Conservation (phyloP, 2,113 vertebrate species). For the Himantopus leucocephalus region DNA sequence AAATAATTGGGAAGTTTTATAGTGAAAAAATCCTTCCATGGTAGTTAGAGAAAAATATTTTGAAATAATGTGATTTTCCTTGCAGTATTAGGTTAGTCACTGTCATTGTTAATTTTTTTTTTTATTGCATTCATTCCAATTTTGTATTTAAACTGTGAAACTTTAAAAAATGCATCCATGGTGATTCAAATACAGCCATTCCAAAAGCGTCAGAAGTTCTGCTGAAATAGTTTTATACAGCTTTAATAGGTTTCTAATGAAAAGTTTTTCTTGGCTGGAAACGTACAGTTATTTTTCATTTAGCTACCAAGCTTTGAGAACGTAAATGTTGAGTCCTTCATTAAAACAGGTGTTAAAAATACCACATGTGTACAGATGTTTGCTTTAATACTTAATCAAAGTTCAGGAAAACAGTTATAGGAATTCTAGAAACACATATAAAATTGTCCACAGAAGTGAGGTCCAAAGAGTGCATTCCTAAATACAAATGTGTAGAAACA, state of each 20-base stretch:
- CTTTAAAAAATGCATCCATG: background rate
- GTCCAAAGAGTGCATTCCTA: background rate
- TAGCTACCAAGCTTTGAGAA: background rate
- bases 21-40: background rate
- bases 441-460: background rate
- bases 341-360: background rate
- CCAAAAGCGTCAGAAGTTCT: background rate
- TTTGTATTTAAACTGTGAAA: background rate
- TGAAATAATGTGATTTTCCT: background rate
- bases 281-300: background rate
- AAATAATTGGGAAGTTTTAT: conserved; percentile 8
- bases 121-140: background rate
- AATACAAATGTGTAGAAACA: background rate
- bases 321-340: background rate
- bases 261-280: background rate
- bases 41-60: background rate
- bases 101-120: background rate
- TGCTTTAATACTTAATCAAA: background rate
- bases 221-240: background rate
- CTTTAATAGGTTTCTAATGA: background rate
- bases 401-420: background rate
- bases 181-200: background rate
- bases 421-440: background rate
- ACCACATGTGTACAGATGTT: background rate
- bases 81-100: background rate